Percentiles rank a stretch among this genome's conserved stretches.
phyloP scores from a whole-genome alignment of 2,888 invertebrate species.

The Harpalus rubripes region DNA sequence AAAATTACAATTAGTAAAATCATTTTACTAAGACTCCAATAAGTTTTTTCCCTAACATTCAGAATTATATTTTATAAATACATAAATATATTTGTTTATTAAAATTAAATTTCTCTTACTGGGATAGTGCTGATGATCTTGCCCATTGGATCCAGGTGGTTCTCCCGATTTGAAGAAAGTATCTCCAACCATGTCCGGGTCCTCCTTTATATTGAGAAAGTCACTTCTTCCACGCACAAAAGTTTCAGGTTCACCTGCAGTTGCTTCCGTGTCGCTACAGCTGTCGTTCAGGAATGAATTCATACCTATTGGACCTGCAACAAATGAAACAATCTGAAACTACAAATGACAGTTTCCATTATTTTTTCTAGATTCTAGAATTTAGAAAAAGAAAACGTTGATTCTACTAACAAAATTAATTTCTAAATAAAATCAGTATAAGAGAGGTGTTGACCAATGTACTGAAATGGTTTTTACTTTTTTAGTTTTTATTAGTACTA shows the following conservation, averaged over 20 bases:
- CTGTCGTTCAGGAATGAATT: conserved; percentile 78
- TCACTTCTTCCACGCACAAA: conserved; percentile 71
- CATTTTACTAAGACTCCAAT: no score
- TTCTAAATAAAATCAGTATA: no score
- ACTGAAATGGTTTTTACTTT: no score
- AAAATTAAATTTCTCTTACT: conserved; percentile 69
- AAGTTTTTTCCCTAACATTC: no score
- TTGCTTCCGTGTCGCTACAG: conserved; percentile 78
- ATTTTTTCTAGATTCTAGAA: no score
- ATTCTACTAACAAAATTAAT: no score
- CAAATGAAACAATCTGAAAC: neutral
- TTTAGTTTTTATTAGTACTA: no score
- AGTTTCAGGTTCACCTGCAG: conserved; percentile 74
- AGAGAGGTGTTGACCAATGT: no score
- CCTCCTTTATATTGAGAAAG: conserved; percentile 77
- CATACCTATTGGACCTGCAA: conserved; percentile 76
- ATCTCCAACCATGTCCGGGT: conserved; percentile 75
- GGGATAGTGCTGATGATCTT: conserved; percentile 72
- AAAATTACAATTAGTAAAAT: no score
- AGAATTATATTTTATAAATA: no score
- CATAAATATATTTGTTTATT: no score
- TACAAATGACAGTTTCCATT: neutral
- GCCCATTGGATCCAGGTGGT: conserved; percentile 66
- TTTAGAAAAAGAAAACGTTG: no score
- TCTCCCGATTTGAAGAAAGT: conserved; percentile 72